These are phyloP conservation scores for Daubentonia madagascariensis DNA, from an alignment of 2,113 vertebrate species.

Conservation along the genomic window DNA sequence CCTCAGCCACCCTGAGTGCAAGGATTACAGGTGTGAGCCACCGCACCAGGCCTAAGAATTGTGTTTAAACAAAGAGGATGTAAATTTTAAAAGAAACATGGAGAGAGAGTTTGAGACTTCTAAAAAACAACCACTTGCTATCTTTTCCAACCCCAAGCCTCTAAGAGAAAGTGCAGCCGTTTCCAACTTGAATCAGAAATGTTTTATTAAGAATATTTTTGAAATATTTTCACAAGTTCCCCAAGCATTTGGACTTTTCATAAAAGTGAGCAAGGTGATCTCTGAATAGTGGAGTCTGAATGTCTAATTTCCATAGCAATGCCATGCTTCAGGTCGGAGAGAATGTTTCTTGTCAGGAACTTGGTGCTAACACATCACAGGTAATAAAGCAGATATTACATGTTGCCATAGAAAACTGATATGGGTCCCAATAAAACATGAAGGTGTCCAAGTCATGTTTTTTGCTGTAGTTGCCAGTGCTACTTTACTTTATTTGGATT, in stretches of 20 bases:
- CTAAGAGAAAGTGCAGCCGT: background rate
- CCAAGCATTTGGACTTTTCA: background rate
- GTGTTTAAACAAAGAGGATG: background rate
- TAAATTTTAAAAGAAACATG: background rate
- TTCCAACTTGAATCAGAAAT: background rate
- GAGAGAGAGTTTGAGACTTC: background rate
- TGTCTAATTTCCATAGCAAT: background rate
- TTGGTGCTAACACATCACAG: background rate
- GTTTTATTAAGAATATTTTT: conserved; percentile 10
- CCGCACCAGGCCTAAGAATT: too few species aligned
- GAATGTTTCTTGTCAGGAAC: background rate
- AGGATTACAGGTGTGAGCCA: too few species aligned
- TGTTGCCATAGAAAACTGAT: background rate
- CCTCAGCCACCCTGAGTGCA: too few species aligned
- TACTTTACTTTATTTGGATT: conserved; percentile 55
- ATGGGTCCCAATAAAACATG: background rate
- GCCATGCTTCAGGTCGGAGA: background rate
- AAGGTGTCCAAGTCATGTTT: conserved; percentile 20
- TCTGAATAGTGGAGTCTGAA: background rate
- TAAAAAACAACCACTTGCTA: background rate
- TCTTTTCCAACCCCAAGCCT: background rate
- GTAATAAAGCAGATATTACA: conserved; percentile 25
- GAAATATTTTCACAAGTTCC: conserved; percentile 18
- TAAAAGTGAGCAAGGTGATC: background rate
- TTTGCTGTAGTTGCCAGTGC: background rate